A percentile compares a stretch with the other conserved stretches of the same genome.
These are phyloP conservation scores for Triplophysa rosa DNA, from an alignment of 2,113 vertebrate genomes.

Conservation along the genomic window DNA sequence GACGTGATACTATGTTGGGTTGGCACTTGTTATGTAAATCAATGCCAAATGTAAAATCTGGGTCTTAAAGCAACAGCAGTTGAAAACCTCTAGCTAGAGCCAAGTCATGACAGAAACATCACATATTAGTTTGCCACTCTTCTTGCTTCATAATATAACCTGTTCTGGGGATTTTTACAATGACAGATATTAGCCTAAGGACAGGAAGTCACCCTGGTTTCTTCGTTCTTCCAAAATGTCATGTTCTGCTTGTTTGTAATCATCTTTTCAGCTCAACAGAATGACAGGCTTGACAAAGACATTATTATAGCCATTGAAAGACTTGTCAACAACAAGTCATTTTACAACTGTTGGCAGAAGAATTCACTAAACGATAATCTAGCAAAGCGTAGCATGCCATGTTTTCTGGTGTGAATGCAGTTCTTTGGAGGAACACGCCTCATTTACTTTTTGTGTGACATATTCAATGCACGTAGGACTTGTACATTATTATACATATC, in stretches of 20 bases:
- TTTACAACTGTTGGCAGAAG: slow-evolving; percentile 19
- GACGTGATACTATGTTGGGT: not conserved
- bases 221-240: slow-evolving; percentile 28
- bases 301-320: slow-evolving; percentile 56
- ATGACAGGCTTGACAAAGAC: slow-evolving; percentile 48
- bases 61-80: not conserved
- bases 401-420: not conserved
- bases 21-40: not conserved
- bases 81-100: too few relatives aligned
- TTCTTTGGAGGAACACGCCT: not conserved
- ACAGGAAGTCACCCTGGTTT: not conserved
- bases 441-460: not conserved
- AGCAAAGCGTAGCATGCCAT: slow-evolving; percentile 7
- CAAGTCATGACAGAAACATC: not conserved
- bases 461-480: too few relatives aligned
- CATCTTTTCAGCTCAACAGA: slow-evolving; percentile 15
- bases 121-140: not conserved
- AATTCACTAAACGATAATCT: slow-evolving; percentile 17
- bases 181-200: slow-evolving; percentile 20
- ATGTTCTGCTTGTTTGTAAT: slow-evolving; percentile 22
- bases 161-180: not conserved
- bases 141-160: slow-evolving; percentile 33
- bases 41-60: too few relatives aligned
- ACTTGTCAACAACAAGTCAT: slow-evolving; percentile 61
- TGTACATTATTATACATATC: too few relatives aligned